Percentiles rank a stretch among this genome's conserved stretches.
These are phyloP conservation scores for Drosophila austrosaltans DNA, from an alignment of 2,888 invertebrate genomes.

Conservation along the genomic window DNA sequence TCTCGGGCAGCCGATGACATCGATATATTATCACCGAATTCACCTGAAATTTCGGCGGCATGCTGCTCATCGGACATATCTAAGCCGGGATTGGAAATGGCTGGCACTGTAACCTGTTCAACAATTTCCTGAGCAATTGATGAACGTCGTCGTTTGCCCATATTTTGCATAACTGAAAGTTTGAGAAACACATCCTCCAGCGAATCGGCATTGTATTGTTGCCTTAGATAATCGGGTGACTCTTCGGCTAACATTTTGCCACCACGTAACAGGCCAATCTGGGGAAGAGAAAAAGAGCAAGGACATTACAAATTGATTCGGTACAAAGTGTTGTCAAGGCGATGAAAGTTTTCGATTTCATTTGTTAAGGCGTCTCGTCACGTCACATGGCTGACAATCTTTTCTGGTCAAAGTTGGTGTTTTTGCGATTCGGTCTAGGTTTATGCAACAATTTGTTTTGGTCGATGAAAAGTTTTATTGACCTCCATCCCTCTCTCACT, in stretches of 20 bases:
- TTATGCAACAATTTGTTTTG: conserved; percentile 71
- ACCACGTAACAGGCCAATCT: conserved; percentile 93
- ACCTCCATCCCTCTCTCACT: conserved; percentile 43
- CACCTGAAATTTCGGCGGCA: conserved; percentile 91
- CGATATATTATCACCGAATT: conserved; percentile 93
- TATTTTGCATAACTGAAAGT: conserved; percentile 91
- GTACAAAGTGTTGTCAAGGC: conserved; percentile 66
- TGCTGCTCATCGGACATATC: conserved; percentile 88
- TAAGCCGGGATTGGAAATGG: conserved; percentile 87
- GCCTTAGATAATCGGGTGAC: conserved; percentile 89
- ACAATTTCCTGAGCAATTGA: conserved; percentile 91
- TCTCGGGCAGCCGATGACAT: conserved; percentile 89
- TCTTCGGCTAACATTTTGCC: conserved; percentile 94
- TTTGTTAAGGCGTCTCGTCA: conserved; percentile 17
- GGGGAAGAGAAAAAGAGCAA: conserved; percentile 17
- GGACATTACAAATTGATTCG: conserved; percentile 56
- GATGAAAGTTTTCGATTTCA: conserved; percentile 74
- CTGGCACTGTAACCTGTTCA: conserved; percentile 87
- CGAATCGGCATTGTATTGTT: conserved; percentile 89
- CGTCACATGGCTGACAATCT: conserved; percentile 19
- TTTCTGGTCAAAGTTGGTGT: conserved; percentile 50
- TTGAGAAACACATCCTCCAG: conserved; percentile 93
- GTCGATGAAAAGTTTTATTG: conserved; percentile 74
- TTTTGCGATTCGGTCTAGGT: conserved; percentile 43
- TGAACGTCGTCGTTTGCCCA: conserved; percentile 91